These are phyloP conservation scores for Papilio glaucus DNA, from an alignment of 1,140 invertebrate species.

Conservation along the genomic window DNA sequence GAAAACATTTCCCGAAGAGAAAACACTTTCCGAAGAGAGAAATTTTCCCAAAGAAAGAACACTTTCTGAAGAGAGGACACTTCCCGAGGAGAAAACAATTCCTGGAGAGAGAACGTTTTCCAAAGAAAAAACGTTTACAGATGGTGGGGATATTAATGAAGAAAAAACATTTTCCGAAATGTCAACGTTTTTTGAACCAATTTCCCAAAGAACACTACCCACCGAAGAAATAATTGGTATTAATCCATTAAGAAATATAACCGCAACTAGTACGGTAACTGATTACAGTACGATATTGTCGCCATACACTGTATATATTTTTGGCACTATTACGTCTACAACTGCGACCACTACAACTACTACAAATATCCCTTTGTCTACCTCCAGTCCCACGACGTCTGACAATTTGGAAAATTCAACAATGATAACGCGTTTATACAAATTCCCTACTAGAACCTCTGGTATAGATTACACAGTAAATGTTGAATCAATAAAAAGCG, in stretches of 20 bases:
- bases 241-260: background rate
- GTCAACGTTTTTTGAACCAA: background rate
- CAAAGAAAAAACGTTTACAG: background rate
- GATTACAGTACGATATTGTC: background rate
- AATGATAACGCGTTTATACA: background rate
- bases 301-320: background rate
- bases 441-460: background rate
- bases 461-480: background rate
- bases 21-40: background rate
- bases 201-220: background rate
- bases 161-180: background rate
- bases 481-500: constrained; percentile 12
- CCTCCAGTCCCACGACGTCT: background rate
- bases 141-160: background rate
- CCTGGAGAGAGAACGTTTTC: background rate
- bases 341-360: background rate
- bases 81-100: background rate
- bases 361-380: background rate
- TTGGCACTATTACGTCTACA: background rate
- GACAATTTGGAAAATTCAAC: background rate
- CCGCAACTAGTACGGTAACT: background rate
- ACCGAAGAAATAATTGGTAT: background rate
- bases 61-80: background rate
- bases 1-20: background rate
- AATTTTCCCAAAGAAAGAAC: background rate